Base-by-base conservation (phyloP, 2,888 invertebrate genomes). In the Anticlea derivata region DNA sequence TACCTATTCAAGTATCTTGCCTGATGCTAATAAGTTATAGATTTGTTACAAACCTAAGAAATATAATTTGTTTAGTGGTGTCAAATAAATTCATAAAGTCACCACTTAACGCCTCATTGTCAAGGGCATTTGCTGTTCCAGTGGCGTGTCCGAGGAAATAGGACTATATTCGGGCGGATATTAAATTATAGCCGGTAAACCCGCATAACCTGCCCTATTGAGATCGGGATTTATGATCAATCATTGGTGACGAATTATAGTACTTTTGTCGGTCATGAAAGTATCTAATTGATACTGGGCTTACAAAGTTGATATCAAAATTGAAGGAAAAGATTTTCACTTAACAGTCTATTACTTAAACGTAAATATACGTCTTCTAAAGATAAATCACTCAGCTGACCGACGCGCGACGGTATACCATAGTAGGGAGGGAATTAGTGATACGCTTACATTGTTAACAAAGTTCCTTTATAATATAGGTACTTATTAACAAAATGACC, bases 141-240 rank as follows among this genome's bases (percentile, higher is more conserved):
- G 65, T 69, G 58, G 65, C 65, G 65, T 72, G 62, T 68, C 68
- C 62, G 75, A 83, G 84, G 86, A 85, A 86, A 83, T 85, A 69
- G 74, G 80, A 83, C 84, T 84, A 85, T 79, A 80, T 83, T 81
- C 61, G 80, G 76, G 76, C 90, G 90, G 90, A 90, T 89, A 88
- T 90, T 89, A 86, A 89, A 89, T 90, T 89, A 90, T 84, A 74
- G 70, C 66, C 78, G 77, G 80, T 80, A 76, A 73, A 73, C 75
- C 74, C 75, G 73, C 73, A 75, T 73, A 73, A 68, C 63, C 65
- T 87, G 86, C 65, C 70, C 80, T 64, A 80, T 86, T 86, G 80
- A 83, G 63, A 65, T 48, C 52, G 45, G 58, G 60, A 65, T 75
- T 75, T 77, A 75, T 65, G 66, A 65, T 65, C 56, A 63, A 66